Evolutionary conservation across 1,140 invertebrate genomes (phyloP), one percentile per base, ranked within the genome.

Genomic region (Riptortus pedestris): DNA sequence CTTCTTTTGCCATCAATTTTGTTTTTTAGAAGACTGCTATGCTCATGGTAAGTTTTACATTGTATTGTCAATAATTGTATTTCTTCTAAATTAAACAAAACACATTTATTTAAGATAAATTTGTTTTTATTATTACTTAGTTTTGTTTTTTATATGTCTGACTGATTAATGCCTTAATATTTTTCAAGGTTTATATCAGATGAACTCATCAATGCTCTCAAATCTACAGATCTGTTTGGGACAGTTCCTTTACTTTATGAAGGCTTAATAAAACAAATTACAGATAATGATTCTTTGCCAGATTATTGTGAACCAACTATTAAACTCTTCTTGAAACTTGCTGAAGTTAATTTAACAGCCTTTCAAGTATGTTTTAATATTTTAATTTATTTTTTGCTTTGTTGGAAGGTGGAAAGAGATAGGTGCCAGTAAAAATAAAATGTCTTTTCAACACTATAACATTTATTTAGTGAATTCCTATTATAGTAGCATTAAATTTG

Each of bases 321-420:
- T n/a, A 47, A 28, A 24, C 24, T 66, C 16, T 43, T 66, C 60
- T 26, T 52, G 14, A 61, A 58, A 57, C 33, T 55, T 1, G 62
- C 62, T n/a, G 51, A 38, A n/a, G 26, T 63, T 24, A 51, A 63
- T 31, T 26, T 63, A 11, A 38, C 20, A 2, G 2, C 22, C 33
- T 63, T 65, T 33, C 64, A 60, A 43, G 55, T 60, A 65, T 24
- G 64, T 67, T 45, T 59, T 16, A 60, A 48, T 69, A 67, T 69
- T 69, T 70, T 67, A 72, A 24, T 60, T 51, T 20, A 63, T 73
- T 11, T 72, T 62, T 65, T 51, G 66, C 61, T 67, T 38, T 38
- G n/a, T n/a, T n/a, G n/a, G n/a, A n/a, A n/a, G n/a, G n/a, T n/a
- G n/a, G n/a, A n/a, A n/a, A n/a, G n/a, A n/a, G n/a, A n/a, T n/a